phyloP scores from a whole-genome alignment of 2,888 invertebrate genomes.

The Emmelina monodactyla region DNA sequence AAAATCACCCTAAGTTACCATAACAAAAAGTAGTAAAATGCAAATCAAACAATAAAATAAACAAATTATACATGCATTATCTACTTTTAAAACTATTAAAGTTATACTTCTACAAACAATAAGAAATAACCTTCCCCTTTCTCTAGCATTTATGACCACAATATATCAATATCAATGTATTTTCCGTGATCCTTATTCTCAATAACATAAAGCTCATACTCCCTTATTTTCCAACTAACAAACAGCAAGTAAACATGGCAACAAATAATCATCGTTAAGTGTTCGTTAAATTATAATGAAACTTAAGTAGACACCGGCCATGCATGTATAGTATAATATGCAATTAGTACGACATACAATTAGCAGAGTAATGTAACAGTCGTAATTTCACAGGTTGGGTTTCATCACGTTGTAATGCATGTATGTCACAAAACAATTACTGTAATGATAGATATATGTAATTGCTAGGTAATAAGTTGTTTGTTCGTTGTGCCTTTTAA shows the following conservation, averaged over 20 bases:
- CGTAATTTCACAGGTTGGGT: slow-evolving; percentile 36
- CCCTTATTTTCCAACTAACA: not conserved
- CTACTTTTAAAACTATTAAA: slow-evolving; percentile 44
- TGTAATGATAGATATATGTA: slow-evolving; percentile 28
- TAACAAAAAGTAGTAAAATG: slow-evolving; percentile 55
- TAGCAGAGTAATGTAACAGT: slow-evolving; percentile 18
- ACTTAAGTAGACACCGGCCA: slow-evolving; percentile 51
- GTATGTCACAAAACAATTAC: slow-evolving; percentile 29
- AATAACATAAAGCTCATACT: not conserved
- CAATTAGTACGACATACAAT: slow-evolving; percentile 47
- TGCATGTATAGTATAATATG: slow-evolving; percentile 35
- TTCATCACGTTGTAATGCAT: slow-evolving; percentile 25
- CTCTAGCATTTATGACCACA: slow-evolving; percentile 17
- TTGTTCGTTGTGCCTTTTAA: too few species aligned
- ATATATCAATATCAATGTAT: too few species aligned
- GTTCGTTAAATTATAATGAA: slow-evolving; percentile 57
- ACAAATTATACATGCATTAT: slow-evolving; percentile 60
- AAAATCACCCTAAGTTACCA: too few species aligned
- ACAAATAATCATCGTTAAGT: slow-evolving; percentile 53
- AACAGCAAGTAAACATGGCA: slow-evolving; percentile 18
- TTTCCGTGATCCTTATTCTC: not conserved
- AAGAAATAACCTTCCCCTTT: slow-evolving; percentile 49
- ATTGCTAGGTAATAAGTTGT: slow-evolving; percentile 21
- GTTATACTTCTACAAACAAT: slow-evolving; percentile 55
- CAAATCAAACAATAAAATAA: slow-evolving; percentile 53